phyloP scores from a whole-genome alignment of 2,888 invertebrate genomes.

The Hedychridium roseum region DNA sequence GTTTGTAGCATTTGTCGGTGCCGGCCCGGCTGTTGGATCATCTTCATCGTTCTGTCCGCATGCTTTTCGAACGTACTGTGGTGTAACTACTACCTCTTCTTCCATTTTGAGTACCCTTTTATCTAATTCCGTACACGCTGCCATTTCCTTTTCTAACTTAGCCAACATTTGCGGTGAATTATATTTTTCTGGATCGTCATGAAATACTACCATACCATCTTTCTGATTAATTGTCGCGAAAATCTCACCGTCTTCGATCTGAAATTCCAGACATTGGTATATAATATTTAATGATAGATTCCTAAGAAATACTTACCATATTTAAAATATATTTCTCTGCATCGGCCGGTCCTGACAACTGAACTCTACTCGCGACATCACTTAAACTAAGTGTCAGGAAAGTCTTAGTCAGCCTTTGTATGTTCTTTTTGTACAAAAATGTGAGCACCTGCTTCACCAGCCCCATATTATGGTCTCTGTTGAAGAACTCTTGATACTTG shows the following conservation, averaged over 20 bases:
- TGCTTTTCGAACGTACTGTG: slow-evolving; percentile 75
- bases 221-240: slow-evolving; percentile 97
- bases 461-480: slow-evolving; percentile 79
- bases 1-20: slow-evolving; percentile 55
- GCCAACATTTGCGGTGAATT: slow-evolving; percentile 89
- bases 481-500: slow-evolving; percentile 84
- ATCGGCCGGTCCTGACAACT: slow-evolving; percentile 82
- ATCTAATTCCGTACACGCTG: slow-evolving; percentile 86
- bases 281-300: background rate
- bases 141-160: slow-evolving; percentile 86
- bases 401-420: slow-evolving; percentile 94
- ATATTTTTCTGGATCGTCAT: slow-evolving; percentile 95
- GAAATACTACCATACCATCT: slow-evolving; percentile 97
- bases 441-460: slow-evolving; percentile 85
- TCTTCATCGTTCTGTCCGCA: slow-evolving; percentile 62
- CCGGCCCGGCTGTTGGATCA: slow-evolving; percentile 53
- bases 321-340: slow-evolving; percentile 94
- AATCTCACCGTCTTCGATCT: slow-evolving; percentile 97
- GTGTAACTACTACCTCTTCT: slow-evolving; percentile 92
- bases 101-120: slow-evolving; percentile 92
- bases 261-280: slow-evolving; percentile 20
- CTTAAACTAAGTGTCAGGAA: slow-evolving; percentile 88
- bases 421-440: slow-evolving; percentile 94
- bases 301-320: slow-evolving; percentile 74
- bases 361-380: slow-evolving; percentile 90